Base-by-base conservation (phyloP, 1,140 invertebrate species). In the Pogonognathellus flavescens region DNA sequence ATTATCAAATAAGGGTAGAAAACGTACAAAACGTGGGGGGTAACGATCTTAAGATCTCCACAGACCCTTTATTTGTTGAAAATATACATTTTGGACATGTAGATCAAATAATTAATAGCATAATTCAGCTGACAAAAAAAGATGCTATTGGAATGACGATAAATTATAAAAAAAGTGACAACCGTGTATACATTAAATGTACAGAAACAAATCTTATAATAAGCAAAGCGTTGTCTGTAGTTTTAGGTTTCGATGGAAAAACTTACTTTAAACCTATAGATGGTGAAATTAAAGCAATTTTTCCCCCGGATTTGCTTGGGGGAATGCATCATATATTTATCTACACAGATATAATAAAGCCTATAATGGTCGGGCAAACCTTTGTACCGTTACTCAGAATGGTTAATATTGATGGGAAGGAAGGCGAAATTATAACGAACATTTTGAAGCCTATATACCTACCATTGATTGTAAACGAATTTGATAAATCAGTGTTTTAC, bases 271-370 rank as follows among this genome's bases (percentile, higher is more conserved):
- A 20, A 20, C 18, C 13, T 16, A 4, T 0, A 4, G 59, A 60
- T 60, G 59, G 18, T 1, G 59, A 60, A 20, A 16, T 60, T 1
- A 20, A 16, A 0, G 59, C 59, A 20, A 5, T 9, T 7, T 2
- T 8, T 1, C 18, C 18, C 2, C 59, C 59, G 18, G 57, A 59
- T 7, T 16, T 59, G 8, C 18, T 59, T 7, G 57, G 57, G 8
- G 57, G 57, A 5, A 20, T 60, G 59, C 59, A 60, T 60, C 59
- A 60, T 60, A 60, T 22, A 60, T 60, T 60, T 20, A 20, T 60
- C 11, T 60, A 60, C 11, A 3, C n/a, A 20, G 59, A 60, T 22
- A 60, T 60, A 7, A 60, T 60, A 20, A 3, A 60, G 10, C 59
- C 59, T 1, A 11, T 60, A 1, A 60, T 60, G 0, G 59, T 60